Base-by-base conservation (phyloP, 35 echinoderm and acorn worm genomes). In the Hemicentrotus pulcherrimus region DNA sequence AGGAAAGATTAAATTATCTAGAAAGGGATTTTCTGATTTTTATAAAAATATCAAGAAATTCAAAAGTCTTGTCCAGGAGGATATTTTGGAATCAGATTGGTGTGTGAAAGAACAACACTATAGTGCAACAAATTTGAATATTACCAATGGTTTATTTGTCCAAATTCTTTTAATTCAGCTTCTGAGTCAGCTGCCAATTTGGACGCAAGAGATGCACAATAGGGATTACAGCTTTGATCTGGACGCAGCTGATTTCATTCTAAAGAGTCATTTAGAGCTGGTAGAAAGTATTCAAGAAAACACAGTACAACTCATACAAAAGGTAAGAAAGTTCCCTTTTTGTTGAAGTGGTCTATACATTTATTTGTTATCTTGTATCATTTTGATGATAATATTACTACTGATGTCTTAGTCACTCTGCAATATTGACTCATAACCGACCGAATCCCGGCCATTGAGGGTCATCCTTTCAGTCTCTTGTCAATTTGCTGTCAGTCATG, bases 291-390 rank as follows among this genome's bases (percentile, higher is more conserved):
- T 99, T 31, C 95, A 99, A 94, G 97, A 99, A 47, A 99, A 93
- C 89, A 97, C 98, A 47, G 96, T 99, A 33, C 96, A 97, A 94
- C 95, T 99, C 46, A 96, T 97, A n/a, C 96, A 99, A 52, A 96
- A 97, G 97, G 98, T 99, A 94, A 98, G 97, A 86, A 70, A 35
- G 32, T 15, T 59, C 3, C 35, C 35, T 41, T 41, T 41, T 1
- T 41, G 35, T 41, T 41, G 0, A 41, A 41, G 35, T 41, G 35
- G 35, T 41, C 35, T 41, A 41, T 41, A 41, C 35, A 41, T 41
- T 41, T 41, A 41, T 41, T 41, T 41, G 3, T 41, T 41, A 41
- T 41, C 35, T 41, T 41, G 35, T 41, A 41, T 41, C 35, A 41
- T 41, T 41, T 41, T 41, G 35, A 41, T 0, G 3, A 41, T 41